These are phyloP conservation scores for Aphelinus certus DNA, from an alignment of 1,140 invertebrate genomes.

Conservation along the genomic window DNA sequence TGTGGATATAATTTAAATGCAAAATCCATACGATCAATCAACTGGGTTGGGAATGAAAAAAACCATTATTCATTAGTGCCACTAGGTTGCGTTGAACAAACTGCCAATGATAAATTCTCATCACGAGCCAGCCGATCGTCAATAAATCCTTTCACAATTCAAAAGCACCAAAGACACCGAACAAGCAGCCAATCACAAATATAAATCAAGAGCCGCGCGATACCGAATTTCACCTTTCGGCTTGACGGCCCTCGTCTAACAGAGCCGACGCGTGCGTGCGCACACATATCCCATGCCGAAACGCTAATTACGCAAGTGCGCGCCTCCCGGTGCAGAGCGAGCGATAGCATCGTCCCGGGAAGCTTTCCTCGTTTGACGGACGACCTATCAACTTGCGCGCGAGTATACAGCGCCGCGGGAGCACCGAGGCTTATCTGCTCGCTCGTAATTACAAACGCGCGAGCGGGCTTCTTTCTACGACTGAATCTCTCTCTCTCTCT, in stretches of 20 bases:
- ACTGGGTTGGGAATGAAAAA: too few species aligned
- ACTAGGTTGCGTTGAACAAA: too few species aligned
- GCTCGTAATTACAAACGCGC: constrained; percentile 22
- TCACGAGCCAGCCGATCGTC: neutral
- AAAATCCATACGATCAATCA: too few species aligned
- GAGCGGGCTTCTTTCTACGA: constrained; percentile 7
- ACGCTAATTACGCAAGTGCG: constrained; percentile 12
- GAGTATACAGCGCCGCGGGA: neutral
- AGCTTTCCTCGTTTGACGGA: constrained; percentile 51
- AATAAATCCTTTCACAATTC: neutral
- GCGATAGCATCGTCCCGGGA: neutral
- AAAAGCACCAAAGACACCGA: neutral
- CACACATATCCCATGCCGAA: neutral
- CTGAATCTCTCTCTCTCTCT: constrained; percentile 38
- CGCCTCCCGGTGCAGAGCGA: neutral
- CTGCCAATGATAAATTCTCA: neutral
- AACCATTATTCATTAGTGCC: too few species aligned
- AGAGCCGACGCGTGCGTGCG: neutral
- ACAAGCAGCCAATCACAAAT: neutral
- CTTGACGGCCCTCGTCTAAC: neutral
- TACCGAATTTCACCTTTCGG: neutral
- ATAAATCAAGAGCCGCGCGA: constrained; percentile 4
- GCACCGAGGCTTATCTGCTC: neutral
- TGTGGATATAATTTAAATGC: too few species aligned
- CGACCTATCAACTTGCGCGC: constrained; percentile 48